Evolutionary conservation across 2,113 vertebrate species (phyloP).

Genomic region (Verasper variegatus): DNA sequence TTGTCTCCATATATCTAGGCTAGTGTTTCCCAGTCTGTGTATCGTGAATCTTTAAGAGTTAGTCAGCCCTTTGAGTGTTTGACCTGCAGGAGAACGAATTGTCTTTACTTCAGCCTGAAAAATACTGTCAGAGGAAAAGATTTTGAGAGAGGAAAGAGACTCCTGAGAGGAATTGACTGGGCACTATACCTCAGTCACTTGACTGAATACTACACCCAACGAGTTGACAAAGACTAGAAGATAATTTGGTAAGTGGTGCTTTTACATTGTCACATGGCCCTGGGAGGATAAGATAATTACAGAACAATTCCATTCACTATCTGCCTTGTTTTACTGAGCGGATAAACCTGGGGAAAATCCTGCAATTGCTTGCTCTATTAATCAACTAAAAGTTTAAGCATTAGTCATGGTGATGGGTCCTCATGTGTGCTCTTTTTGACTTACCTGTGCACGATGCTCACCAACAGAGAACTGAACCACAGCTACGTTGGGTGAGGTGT

Average conservation of each 20-base stretch:
- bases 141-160: too few relatives aligned
- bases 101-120: too few relatives aligned
- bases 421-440: slow-evolving; percentile 2
- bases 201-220: not conserved
- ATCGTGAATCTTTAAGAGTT: too few relatives aligned
- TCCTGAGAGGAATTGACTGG: too few relatives aligned
- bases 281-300: too few relatives aligned
- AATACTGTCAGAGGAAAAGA: not conserved
- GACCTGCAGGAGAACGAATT: too few relatives aligned
- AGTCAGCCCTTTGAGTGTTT: too few relatives aligned
- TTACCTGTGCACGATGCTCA: slow-evolving; percentile 96
- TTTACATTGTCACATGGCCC: not conserved
- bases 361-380: not conserved
- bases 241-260: not conserved
- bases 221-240: not conserved
- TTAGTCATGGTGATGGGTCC: not conserved
- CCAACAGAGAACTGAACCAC: slow-evolving; percentile 96
- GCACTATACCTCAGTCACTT: not conserved
- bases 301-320: not conserved
- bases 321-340: not conserved
- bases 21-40: too few relatives aligned
- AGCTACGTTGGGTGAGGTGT: slow-evolving; percentile 87
- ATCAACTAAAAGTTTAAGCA: not conserved
- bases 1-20: too few relatives aligned
- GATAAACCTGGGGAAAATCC: not conserved